phyloP scores from a whole-genome alignment of 2,113 vertebrate genomes.

The Galbula dea region DNA sequence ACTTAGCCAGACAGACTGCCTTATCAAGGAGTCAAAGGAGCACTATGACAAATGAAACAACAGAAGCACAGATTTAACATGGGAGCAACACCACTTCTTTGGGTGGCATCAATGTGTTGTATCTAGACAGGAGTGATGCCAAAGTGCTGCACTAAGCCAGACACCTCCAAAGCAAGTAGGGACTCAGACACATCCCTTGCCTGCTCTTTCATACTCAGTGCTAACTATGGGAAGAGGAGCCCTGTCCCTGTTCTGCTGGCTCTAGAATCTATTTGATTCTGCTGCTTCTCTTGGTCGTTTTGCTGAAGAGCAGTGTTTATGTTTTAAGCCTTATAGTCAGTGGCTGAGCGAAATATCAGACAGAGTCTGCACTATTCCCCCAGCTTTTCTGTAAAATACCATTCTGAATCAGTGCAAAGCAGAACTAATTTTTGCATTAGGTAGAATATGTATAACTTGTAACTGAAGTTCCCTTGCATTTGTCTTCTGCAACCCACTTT shows the following conservation, averaged over 20 bases:
- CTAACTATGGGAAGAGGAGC: background rate
- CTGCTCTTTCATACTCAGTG: background rate
- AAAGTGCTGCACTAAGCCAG: background rate
- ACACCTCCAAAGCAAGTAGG: background rate
- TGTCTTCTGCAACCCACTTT: background rate
- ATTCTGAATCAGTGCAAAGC: background rate
- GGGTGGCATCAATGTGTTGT: background rate
- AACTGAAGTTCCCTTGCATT: background rate
- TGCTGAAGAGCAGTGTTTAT: background rate
- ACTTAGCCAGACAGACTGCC: background rate
- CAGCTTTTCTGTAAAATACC: background rate
- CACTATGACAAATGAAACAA: background rate
- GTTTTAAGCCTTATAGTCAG: background rate
- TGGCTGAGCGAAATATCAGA: background rate
- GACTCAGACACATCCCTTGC: background rate
- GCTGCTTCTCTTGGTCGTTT: background rate
- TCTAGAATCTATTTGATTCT: background rate
- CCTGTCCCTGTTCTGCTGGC: background rate
- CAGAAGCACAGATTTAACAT: background rate
- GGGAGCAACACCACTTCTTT: background rate
- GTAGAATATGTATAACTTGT: background rate
- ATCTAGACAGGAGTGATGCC: background rate
- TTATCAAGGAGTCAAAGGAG: background rate
- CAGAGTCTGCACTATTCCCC: background rate
- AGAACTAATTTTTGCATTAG: background rate